Conservation (phyloP, 1,140 invertebrate genomes). For the Bacillus rossius region DNA sequence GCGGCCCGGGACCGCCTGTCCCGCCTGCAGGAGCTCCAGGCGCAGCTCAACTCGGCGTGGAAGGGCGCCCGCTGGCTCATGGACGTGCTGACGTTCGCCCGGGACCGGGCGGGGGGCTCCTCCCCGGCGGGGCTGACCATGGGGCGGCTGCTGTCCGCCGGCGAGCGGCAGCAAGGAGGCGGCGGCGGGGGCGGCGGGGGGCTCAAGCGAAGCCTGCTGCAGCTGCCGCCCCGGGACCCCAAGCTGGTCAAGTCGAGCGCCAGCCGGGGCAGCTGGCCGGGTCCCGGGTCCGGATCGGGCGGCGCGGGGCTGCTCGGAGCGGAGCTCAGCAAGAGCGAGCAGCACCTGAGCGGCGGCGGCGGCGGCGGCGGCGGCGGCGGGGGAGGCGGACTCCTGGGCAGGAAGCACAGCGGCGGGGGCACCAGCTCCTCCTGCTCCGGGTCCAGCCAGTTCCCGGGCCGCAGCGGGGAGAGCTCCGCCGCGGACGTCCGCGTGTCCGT, state of each 20-base stretch:
- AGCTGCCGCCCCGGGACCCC: conserved; percentile 62
- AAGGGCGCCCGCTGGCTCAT: conserved; percentile 91
- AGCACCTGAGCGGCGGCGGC: conserved; percentile 32
- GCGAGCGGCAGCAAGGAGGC: not conserved
- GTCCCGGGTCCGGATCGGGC: conserved; percentile 55
- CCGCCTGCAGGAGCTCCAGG: conserved; percentile 75
- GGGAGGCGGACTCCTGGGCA: too few relatives aligned
- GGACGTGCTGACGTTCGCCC: conserved; percentile 87
- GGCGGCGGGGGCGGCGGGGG: conserved; percentile 26
- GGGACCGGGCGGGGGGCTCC: conserved; percentile 58
- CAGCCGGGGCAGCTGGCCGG: conserved; percentile 75
- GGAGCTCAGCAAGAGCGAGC: conserved; percentile 79
- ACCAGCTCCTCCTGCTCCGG: conserved; percentile 36
- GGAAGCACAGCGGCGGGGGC: conserved; percentile 39
- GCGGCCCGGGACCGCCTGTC: conserved; percentile 77
- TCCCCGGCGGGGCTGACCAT: conserved; percentile 7
- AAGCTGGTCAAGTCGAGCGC: conserved; percentile 70
- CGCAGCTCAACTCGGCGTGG: conserved; percentile 80
- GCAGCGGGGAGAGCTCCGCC: conserved; percentile 14
- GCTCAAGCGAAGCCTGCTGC: conserved; percentile 51
- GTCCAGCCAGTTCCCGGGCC: conserved; percentile 27
- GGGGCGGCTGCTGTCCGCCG: conserved; percentile 1
- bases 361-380: conserved; percentile 30
- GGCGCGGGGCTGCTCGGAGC: conserved; percentile 49
- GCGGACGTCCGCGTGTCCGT: conserved; percentile 24